Evolutionary conservation across 2,888 invertebrate genomes (phyloP).

Genomic region (Electrophaes corylata): DNA sequence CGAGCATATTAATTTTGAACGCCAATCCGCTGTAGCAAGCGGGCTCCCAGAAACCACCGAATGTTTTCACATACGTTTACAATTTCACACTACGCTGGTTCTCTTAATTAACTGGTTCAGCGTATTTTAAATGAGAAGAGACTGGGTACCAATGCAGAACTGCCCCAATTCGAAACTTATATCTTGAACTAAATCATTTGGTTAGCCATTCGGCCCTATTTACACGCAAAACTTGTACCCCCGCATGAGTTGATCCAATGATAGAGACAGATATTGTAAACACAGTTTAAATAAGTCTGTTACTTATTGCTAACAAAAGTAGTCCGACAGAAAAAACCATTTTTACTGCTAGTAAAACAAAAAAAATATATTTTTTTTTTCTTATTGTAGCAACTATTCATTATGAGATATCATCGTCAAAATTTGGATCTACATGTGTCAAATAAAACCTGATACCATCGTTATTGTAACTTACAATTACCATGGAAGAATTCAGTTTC

Average conservation of each 20-base stretch:
- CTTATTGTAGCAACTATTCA: neutral
- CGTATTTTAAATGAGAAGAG: constrained; percentile 68
- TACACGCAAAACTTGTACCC: constrained; percentile 48
- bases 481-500: no score
- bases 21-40: constrained; percentile 44
- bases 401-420: neutral
- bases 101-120: constrained; percentile 74
- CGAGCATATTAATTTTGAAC: constrained; percentile 44
- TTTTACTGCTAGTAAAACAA: neutral
- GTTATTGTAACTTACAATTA: no score
- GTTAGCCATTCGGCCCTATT: constrained; percentile 45
- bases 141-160: constrained; percentile 47
- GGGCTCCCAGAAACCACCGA: constrained; percentile 56
- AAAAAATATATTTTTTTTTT: neutral
- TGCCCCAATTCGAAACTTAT: constrained; percentile 56
- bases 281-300: neutral
- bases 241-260: constrained; percentile 40
- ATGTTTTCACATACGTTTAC: constrained; percentile 73
- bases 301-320: neutral
- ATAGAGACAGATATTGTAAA: neutral
- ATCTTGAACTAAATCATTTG: constrained; percentile 52
- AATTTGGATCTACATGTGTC: no score
- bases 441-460: no score
- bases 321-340: neutral
- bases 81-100: constrained; percentile 71